Conservation (phyloP, 92 coral and sea anemone species). For the Epizoanthus rinbou region DNA sequence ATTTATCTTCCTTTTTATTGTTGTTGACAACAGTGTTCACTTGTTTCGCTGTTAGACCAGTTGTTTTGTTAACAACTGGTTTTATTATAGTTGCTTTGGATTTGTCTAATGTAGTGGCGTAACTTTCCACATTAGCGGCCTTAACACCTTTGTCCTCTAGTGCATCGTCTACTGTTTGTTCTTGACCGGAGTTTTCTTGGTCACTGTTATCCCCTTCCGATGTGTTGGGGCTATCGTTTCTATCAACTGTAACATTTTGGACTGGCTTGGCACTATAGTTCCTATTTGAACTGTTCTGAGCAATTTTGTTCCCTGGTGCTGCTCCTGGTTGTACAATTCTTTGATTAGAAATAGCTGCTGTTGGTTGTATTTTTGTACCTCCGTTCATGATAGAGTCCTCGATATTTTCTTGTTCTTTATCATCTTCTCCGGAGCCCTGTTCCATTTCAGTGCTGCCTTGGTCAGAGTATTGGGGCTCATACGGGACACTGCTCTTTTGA, state of each 20-base stretch:
- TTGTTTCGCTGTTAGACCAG: not conserved
- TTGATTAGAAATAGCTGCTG: not conserved
- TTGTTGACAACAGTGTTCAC: not conserved
- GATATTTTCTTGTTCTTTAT: not conserved
- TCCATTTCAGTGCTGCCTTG: constrained; percentile 5
- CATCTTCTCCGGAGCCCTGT: not conserved
- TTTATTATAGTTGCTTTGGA: not conserved
- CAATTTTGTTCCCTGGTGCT: not conserved
- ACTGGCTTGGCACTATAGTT: not conserved
- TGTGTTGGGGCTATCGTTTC: not conserved
- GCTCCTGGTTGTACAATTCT: not conserved
- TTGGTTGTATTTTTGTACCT: not conserved
- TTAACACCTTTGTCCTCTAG: not conserved
- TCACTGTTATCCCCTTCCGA: not conserved
- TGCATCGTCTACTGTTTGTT: not conserved
- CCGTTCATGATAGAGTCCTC: not conserved
- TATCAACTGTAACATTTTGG: not conserved
- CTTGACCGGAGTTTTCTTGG: not conserved
- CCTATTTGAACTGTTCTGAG: not conserved
- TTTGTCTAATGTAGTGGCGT: not conserved
- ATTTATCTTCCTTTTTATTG: not conserved
- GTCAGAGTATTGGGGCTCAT: not conserved
- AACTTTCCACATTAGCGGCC: not conserved
- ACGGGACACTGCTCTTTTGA: not conserved
- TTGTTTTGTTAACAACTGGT: not conserved